Conservation (phyloP, 2,113 vertebrate genomes). For the Azemiops feae region DNA sequence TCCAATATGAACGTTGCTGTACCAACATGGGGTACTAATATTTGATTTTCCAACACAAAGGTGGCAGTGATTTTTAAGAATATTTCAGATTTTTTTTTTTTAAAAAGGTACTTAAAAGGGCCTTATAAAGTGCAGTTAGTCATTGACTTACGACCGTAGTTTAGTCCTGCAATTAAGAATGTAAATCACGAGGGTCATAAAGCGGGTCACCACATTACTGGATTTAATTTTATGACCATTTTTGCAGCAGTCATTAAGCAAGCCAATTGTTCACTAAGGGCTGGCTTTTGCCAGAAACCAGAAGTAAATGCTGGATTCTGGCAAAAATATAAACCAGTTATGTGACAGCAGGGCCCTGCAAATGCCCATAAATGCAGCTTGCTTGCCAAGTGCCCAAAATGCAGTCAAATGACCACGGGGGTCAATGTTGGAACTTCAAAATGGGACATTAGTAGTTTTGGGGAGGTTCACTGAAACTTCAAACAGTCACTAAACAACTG, state of each 20-base stretch:
- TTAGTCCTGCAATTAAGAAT: background rate
- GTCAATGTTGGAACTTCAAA: background rate
- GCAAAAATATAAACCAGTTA: background rate
- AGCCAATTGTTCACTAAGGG: background rate
- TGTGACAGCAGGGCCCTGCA: background rate
- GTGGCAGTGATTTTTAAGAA: background rate
- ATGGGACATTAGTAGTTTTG: background rate
- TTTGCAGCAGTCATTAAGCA: background rate
- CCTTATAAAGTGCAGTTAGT: background rate
- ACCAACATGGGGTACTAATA: background rate
- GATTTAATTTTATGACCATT: background rate
- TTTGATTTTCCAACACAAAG: background rate
- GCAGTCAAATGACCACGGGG: background rate
- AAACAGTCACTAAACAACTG: background rate
- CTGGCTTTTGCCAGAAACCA: background rate
- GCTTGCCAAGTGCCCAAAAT: background rate
- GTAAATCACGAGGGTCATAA: background rate
- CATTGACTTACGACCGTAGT: background rate
- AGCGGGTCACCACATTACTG: background rate
- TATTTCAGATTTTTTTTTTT: background rate
- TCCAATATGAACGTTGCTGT: background rate
- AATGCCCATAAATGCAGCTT: background rate
- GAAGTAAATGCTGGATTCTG: background rate
- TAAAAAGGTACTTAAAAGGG: background rate
- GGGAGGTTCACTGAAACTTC: background rate